These are phyloP conservation scores for Sinotaia quadrata DNA, from an alignment of 2,888 invertebrate species.

Conservation along the genomic window DNA sequence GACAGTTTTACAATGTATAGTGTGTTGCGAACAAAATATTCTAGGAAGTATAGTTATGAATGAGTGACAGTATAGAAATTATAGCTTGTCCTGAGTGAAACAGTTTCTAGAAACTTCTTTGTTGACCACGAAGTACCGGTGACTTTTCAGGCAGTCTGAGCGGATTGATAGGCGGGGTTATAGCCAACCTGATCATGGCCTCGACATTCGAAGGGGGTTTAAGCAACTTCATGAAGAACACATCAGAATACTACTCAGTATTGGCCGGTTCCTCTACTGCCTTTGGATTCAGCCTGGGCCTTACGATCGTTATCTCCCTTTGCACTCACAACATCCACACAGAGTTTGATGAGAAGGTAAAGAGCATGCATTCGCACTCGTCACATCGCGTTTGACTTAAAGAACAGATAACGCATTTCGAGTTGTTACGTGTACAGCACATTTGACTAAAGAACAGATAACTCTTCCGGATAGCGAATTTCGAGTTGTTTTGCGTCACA, in stretches of 20 bases:
- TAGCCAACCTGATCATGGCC: slow-evolving; percentile 46
- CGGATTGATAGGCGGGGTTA: slow-evolving; percentile 51
- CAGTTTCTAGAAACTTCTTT: neutral
- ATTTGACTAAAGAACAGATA: too few species aligned
- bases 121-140: too few species aligned
- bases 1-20: too few species aligned
- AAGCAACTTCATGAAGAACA: slow-evolving; percentile 49
- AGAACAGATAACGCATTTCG: too few species aligned
- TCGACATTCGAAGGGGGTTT: slow-evolving; percentile 55
- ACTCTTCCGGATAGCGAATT: too few species aligned
- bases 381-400: too few species aligned
- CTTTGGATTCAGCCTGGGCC: slow-evolving; percentile 51
- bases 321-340: slow-evolving; percentile 49
- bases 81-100: neutral
- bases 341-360: slow-evolving; percentile 37
- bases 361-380: too few species aligned
- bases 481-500: too few species aligned
- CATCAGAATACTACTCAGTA: slow-evolving; percentile 52
- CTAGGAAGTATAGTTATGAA: too few species aligned
- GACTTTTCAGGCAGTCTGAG: slow-evolving; percentile 48
- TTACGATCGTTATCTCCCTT: slow-evolving; percentile 58
- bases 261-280: slow-evolving; percentile 55
- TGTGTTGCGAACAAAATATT: too few species aligned
- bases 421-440: too few species aligned
- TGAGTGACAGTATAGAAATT: too few species aligned